phyloP scores from a whole-genome alignment of 2,113 vertebrate species.

The Percina caprodes region DNA sequence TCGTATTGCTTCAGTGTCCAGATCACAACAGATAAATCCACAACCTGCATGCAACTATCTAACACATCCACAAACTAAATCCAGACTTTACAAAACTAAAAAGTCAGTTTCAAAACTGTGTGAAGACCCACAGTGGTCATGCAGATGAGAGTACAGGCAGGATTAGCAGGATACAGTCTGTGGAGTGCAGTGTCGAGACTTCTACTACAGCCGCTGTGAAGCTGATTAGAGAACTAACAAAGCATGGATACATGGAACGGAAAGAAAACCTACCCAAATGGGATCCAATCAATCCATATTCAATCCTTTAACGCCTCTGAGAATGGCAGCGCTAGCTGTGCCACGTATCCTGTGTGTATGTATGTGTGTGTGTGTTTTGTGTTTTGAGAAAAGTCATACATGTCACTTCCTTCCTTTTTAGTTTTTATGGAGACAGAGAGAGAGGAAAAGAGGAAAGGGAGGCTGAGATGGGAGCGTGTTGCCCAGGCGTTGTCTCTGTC shows the following conservation, averaged over 20 bases:
- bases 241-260: background rate
- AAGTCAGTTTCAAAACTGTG: background rate
- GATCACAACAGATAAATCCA: background rate
- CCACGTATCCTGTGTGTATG: constrained; percentile 48
- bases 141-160: background rate
- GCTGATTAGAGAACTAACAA: background rate
- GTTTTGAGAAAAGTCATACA: constrained; percentile 43
- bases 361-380: constrained; percentile 13
- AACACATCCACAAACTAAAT: background rate
- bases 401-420: constrained; percentile 68
- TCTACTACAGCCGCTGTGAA: background rate
- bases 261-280: constrained; percentile 47
- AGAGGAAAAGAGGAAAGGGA: constrained; percentile 33
- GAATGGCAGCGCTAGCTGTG: constrained; percentile 21
- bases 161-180: background rate
- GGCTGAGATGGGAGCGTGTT: constrained; percentile 6
- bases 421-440: constrained; percentile 43
- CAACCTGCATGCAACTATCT: background rate
- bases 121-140: background rate
- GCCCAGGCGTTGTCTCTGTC: background rate
- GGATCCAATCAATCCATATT: constrained; percentile 22
- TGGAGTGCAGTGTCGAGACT: background rate
- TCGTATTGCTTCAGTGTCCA: background rate
- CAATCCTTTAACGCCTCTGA: constrained; percentile 13
- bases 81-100: background rate